Evolutionary conservation across 1,140 invertebrate species (phyloP).

Genomic region (Drosophila pallidifrons): DNA sequence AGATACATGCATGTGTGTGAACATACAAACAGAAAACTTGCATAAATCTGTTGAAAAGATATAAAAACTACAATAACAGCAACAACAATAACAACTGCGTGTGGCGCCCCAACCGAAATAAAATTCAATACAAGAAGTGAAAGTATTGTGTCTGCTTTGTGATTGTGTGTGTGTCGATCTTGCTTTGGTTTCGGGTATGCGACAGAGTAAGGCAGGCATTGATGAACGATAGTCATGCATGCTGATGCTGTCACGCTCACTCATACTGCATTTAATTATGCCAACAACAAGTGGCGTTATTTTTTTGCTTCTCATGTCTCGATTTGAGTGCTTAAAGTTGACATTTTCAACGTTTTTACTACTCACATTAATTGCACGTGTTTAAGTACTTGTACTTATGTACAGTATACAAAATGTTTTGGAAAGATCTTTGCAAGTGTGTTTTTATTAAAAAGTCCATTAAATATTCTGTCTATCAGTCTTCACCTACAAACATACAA

Average conservation of each 20-base stretch:
- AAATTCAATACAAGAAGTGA: conserved; percentile 81
- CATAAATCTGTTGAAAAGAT: conserved; percentile 67
- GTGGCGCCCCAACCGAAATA: conserved; percentile 65
- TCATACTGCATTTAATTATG: conserved; percentile 77
- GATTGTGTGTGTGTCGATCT: conserved; percentile 57
- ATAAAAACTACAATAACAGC: conserved; percentile 55
- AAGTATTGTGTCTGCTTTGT: conserved; percentile 63
- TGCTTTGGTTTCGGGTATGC: conserved; percentile 67
- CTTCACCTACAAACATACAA: conserved; percentile 8
- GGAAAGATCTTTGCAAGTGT: conserved; percentile 1
- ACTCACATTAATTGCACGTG: neutral
- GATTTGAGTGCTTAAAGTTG: conserved; percentile 41
- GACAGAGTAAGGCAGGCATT: conserved; percentile 35
- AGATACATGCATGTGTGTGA: conserved; percentile 15
- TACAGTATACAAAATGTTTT: neutral
- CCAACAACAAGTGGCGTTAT: conserved; percentile 76
- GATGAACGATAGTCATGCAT: conserved; percentile 45
- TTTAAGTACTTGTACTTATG: neutral
- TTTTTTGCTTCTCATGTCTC: conserved; percentile 64
- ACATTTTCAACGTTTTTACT: conserved; percentile 55
- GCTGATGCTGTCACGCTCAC: conserved; percentile 72
- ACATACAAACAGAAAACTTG: conserved; percentile 46
- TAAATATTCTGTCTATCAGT: conserved; percentile 20
- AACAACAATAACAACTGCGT: conserved; percentile 22
- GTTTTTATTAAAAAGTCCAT: conserved; percentile 5